Evolutionary conservation across 2,113 vertebrate species (phyloP), one percentile per base, ranked within the genome.

Genomic region (Maccullochella peelii): DNA sequence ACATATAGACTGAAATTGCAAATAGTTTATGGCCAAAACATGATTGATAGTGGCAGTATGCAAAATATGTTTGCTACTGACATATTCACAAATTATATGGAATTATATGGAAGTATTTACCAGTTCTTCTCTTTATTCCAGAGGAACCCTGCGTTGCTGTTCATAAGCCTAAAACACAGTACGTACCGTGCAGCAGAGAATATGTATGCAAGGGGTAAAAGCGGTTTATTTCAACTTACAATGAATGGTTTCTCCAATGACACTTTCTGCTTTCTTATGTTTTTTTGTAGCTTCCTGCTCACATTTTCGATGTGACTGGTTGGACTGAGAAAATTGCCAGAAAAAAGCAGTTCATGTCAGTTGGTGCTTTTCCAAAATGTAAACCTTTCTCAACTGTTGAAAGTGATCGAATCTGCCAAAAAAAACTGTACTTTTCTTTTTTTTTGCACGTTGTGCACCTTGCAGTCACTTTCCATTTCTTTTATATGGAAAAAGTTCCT

Each of bases 391-490:
- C 25, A 49, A 16, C 57, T 1, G 1, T 44, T 30, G 38, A 73
- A 73, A 30, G 40, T 33, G 36, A 55, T n/a, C 25, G 20, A 55
- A 10, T 21, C 20, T 42, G 36, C 74, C 73, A 66, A 69, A 58
- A 33, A 33, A 36, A 68, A n/a, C 21, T 9, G 23, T 23, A 7
- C 10, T 57, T 25, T 42, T 42, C 30, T 72, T 55, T 58, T 57
- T 16, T 58, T 30, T 30, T n/a, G 57, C 14, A 36, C 2, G 36
- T 11, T 67, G 52, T 68, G 50, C 63, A 78, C 75, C 63, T 68
- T 33, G 52, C 52, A 67, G 75, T 68, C 75, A 68, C 75, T 68
- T 58, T 78, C 12, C 52, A 78, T 57, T 78, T 68, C 38, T 47
- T 52, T 47, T n/a, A 63, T 12, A 30, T 55, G 78, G 68, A 36